Percentiles rank a stretch among this genome's conserved stretches.
Conservation (phyloP, 2,888 invertebrate genomes). For the Cheilosia vulpina region DNA sequence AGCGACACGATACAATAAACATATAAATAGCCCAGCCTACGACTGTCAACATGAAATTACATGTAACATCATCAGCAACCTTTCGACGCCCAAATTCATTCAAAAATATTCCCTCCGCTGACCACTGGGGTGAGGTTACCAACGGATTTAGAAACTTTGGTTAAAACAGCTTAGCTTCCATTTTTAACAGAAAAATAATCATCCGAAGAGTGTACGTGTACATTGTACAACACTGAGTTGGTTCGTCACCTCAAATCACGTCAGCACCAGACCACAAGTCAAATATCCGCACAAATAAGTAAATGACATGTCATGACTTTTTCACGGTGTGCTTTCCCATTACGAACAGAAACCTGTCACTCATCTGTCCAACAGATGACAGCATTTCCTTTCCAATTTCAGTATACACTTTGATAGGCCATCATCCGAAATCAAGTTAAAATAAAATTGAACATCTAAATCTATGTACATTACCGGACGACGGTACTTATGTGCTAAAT, state of each 20-base stretch:
- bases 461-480: constrained; percentile 60
- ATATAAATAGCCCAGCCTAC: no score
- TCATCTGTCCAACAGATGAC: not conserved
- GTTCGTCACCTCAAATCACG: not conserved
- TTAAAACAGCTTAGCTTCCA: no score
- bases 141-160: no score
- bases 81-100: no score
- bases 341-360: not conserved
- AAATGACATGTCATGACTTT: not conserved
- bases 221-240: not conserved
- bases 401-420: not conserved
- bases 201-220: not conserved
- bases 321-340: not conserved
- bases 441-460: constrained; percentile 13
- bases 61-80: no score
- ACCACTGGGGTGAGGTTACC: no score
- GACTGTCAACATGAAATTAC: no score
- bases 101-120: no score
- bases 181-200: no score
- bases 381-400: not conserved
- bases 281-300: not conserved
- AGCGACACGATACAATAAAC: no score
- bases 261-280: not conserved
- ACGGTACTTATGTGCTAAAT: constrained; percentile 4
- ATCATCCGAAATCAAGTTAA: not conserved